Evolutionary conservation across 2,113 vertebrate species (phyloP).

Genomic region (Oreochromis spilurus): DNA sequence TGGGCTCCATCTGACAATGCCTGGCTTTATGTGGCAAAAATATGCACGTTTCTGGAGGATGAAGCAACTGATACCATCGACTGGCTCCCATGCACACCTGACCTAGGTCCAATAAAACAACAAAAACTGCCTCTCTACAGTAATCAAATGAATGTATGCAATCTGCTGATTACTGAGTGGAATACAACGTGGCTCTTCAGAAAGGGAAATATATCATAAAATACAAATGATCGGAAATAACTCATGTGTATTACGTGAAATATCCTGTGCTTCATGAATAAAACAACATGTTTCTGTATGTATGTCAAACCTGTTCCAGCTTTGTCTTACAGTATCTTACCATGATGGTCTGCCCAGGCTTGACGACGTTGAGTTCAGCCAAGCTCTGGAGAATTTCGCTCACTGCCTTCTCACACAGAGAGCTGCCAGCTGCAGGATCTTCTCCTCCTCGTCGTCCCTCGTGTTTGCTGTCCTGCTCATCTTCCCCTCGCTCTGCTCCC

Average conservation of each 20-base stretch:
- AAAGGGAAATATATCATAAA: background rate
- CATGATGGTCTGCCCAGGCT: slow-evolving; percentile 72
- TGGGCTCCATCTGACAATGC: background rate
- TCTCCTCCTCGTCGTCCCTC: slow-evolving; percentile 23
- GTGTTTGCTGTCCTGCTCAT: slow-evolving; percentile 26
- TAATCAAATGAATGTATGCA: background rate
- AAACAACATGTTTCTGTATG: background rate
- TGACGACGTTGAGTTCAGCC: slow-evolving; percentile 72
- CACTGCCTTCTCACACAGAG: slow-evolving; percentile 69
- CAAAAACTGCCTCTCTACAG: background rate
- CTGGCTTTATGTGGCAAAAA: background rate
- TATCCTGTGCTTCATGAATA: background rate
- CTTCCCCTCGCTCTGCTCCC: slow-evolving; percentile 53
- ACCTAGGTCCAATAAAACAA: background rate
- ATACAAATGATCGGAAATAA: background rate
- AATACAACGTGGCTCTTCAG: background rate
- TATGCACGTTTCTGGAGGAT: background rate
- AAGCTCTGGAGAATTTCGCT: slow-evolving; percentile 73
- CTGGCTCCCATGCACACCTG: background rate
- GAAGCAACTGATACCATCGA: background rate
- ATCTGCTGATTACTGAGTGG: background rate
- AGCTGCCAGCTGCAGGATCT: slow-evolving; percentile 28
- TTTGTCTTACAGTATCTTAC: slow-evolving; percentile 24
- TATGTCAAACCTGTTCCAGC: background rate
- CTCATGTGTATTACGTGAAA: background rate